A percentile compares a stretch with the other conserved stretches of the same genome.
These are phyloP conservation scores for Acleris literana DNA, from an alignment of 2,888 invertebrate species.

Conservation along the genomic window DNA sequence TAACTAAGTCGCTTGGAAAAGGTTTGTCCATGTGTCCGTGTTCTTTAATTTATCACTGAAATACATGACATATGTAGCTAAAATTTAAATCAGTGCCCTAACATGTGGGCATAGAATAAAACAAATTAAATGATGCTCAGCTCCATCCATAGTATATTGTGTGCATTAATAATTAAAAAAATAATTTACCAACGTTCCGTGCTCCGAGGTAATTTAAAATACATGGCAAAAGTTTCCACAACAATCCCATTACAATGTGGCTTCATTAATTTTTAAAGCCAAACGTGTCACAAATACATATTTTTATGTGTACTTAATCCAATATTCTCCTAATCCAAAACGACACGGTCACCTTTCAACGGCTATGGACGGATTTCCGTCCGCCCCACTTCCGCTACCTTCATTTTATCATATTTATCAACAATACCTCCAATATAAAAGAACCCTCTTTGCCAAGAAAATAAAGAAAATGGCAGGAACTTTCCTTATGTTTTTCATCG, in stretches of 20 bases:
- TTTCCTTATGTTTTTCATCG: slow-evolving; percentile 29
- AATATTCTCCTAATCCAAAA: background rate
- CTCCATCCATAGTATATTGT: no score
- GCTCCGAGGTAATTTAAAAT: background rate
- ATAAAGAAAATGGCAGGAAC: slow-evolving; percentile 6
- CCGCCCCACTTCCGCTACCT: slow-evolving; percentile 16
- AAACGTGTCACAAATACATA: no score
- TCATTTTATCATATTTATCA: slow-evolving; percentile 12
- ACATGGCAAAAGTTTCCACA: background rate
- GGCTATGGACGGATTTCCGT: slow-evolving; percentile 26
- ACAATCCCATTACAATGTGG: background rate
- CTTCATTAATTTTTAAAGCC: background rate
- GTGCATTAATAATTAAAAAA: no score
- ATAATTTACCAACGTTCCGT: no score
- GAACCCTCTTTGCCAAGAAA: no score
- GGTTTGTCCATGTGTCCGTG: background rate
- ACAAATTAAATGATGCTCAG: no score
- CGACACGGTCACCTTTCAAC: slow-evolving; percentile 1
- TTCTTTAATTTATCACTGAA: slow-evolving; percentile 16
- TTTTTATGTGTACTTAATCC: no score
- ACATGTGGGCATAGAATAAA: background rate
- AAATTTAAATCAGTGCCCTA: background rate
- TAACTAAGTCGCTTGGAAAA: slow-evolving; percentile 5
- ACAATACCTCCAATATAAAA: background rate
- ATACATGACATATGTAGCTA: background rate